These are phyloP conservation scores for Gymnopithys bicolor DNA, from an alignment of 2,797 vertebrate species.

Conservation along the genomic window DNA sequence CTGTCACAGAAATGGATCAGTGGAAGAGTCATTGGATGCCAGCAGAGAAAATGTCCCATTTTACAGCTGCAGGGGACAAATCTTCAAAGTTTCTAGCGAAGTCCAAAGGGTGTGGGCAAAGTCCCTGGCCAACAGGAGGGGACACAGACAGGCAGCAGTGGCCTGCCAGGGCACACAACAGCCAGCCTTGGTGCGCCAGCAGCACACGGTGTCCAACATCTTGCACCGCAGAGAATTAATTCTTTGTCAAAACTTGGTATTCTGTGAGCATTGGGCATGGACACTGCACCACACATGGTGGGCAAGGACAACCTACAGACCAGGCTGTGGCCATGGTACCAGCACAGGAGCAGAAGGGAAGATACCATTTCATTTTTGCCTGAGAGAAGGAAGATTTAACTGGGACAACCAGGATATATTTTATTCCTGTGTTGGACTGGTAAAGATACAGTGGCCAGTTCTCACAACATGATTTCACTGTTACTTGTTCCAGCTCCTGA, in stretches of 20 bases:
- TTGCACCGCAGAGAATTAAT: neutral
- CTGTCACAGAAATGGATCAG: neutral
- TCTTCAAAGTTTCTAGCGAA: neutral
- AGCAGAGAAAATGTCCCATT: neutral
- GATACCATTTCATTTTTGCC: rapidly evolving
- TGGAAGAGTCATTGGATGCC: neutral
- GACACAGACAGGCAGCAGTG: neutral
- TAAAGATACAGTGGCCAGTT: neutral
- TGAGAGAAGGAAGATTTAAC: neutral
- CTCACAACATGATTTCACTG: neutral
- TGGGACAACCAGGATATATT: neutral
- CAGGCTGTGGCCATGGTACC: neutral
- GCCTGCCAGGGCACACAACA: neutral
- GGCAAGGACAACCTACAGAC: neutral
- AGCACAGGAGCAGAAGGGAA: neutral
- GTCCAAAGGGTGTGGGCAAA: neutral
- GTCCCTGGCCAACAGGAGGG: neutral
- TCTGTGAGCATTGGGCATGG: neutral
- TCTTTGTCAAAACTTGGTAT: neutral
- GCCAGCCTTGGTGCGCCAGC: neutral
- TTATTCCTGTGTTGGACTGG: neutral
- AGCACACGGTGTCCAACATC: neutral
- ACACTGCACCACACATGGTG: neutral
- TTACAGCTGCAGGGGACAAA: neutral
- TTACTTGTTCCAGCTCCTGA: neutral